These are phyloP conservation scores for Drosophila ananassae DNA, from an alignment of 1,140 invertebrate genomes.

Conservation along the genomic window DNA sequence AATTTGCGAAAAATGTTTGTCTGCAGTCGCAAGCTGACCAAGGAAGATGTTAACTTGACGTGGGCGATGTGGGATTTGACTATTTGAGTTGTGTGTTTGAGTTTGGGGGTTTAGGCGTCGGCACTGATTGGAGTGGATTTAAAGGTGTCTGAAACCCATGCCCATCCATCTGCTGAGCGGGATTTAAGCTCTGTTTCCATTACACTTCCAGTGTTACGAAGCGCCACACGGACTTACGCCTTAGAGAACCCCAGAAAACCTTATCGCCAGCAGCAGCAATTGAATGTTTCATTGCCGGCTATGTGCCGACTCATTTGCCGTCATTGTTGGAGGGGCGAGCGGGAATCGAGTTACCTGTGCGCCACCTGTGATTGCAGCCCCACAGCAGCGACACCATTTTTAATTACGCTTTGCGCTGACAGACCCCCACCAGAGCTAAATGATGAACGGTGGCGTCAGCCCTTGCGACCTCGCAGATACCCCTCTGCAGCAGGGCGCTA, in stretches of 20 bases:
- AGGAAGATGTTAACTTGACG: constrained; percentile 37
- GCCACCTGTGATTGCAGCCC: constrained; percentile 62
- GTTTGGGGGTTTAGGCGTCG: constrained; percentile 1
- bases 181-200: constrained; percentile 10
- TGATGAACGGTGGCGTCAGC: constrained; percentile 67
- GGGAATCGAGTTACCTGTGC: constrained; percentile 32
- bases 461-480: neutral
- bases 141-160: constrained; percentile 4
- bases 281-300: constrained; percentile 23
- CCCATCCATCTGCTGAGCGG: neutral
- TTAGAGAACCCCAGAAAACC: constrained; percentile 13
- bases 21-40: constrained; percentile 38
- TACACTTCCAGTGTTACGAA: neutral
- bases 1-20: constrained; percentile 83
- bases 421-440: constrained; percentile 47
- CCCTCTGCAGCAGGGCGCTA: too few relatives aligned
- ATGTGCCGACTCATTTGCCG: constrained; percentile 16
- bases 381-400: constrained; percentile 61
- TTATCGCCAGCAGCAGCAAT: constrained; percentile 23
- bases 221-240: neutral
- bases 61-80: constrained; percentile 3
- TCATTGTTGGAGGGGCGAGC: neutral
- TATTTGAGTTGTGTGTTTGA: constrained; percentile 1
- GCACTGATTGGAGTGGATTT: constrained; percentile 38
- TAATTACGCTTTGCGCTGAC: constrained; percentile 64